Base-by-base conservation (phyloP, 2,888 invertebrate genomes). In the Aethes cnicana region DNA sequence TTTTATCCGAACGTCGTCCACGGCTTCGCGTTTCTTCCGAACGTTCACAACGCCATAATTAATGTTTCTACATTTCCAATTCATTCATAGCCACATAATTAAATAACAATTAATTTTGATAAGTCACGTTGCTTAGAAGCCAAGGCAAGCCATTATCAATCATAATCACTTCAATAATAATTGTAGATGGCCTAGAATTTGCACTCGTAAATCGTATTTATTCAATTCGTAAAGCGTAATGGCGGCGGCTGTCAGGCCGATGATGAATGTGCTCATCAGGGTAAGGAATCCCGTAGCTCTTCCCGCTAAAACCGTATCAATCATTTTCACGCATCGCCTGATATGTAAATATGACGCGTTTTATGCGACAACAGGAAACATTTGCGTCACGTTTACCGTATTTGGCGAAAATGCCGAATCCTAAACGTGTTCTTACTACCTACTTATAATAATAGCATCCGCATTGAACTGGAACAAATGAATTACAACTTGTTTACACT, bases 261-360 rank as follows among this genome's bases (percentile, higher is more conserved):
- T 84, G 85, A 85, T 82, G 72, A 80, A 86, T 84, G 82, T 64
- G 62, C 74, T 79, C 79, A 77, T 78, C 79, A 68, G 68, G 56
- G 54, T 26, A 63, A 68, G 69, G 66, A 67, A 63, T 71, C 67
- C 63, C 25, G n/a, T n/a, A 16, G 25, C 61, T 58, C 52, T 61
- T 58, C 64, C 57, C 55, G 63, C 69, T 69, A 66, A 69, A 69
- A 66, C 68, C 72, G 68, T 81, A 85, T 86, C 84, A 84, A 86
- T 85, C 84, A 86, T 82, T 77, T 76, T 74, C 73, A 74, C 79
- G 74, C 75, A 70, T 67, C 70, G 67, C 63, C 66, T 64, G 67
- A 67, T 77, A 81, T 77, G 80, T 78, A 81, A 81, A 81, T 82
- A 77, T 63, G 58, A 57, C 62, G 66, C 55, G 63, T 65, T 70